Conservation (phyloP, 2,888 invertebrate species). For the Sabellastarte sp. region DNA sequence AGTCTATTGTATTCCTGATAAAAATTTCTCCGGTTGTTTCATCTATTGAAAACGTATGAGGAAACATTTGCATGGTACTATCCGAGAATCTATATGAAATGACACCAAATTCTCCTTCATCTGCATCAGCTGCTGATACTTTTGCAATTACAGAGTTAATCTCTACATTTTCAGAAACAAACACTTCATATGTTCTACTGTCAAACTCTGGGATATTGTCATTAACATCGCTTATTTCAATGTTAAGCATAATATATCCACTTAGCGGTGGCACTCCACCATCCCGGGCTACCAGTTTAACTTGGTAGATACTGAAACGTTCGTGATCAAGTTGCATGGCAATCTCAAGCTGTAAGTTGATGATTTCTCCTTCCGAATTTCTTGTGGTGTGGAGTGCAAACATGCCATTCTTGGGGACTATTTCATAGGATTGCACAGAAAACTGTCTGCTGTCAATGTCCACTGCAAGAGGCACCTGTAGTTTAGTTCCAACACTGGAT, state of each 20-base stretch:
- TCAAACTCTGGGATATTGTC: slow-evolving; percentile 7
- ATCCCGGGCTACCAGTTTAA: slow-evolving; percentile 6
- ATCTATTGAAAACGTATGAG: slow-evolving; percentile 1
- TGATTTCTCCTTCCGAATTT: not conserved
- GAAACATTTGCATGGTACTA: not conserved
- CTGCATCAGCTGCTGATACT: slow-evolving; percentile 4
- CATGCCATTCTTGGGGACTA: not conserved
- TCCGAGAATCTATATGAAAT: not conserved
- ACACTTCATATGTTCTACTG: not conserved
- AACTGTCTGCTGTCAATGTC: slow-evolving; percentile 1
- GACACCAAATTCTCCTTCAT: slow-evolving; percentile 4
- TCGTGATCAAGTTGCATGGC: slow-evolving; percentile 2
- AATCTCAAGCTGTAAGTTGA: not conserved
- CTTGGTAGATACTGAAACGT: not conserved
- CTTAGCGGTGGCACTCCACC: slow-evolving; percentile 3
- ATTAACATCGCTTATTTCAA: slow-evolving; percentile 4
- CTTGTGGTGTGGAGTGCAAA: slow-evolving; percentile 1
- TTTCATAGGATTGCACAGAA: slow-evolving; percentile 4
- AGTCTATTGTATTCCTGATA: not conserved
- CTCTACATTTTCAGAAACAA: not conserved
- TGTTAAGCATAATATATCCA: slow-evolving; percentile 1
- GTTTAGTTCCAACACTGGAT: not conserved
- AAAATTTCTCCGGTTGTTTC: slow-evolving; percentile 9
- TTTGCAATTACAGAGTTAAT: not conserved
- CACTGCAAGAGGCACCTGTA: not conserved